phyloP scores from a whole-genome alignment of 2,888 invertebrate genomes.

The Erebia aethiops region DNA sequence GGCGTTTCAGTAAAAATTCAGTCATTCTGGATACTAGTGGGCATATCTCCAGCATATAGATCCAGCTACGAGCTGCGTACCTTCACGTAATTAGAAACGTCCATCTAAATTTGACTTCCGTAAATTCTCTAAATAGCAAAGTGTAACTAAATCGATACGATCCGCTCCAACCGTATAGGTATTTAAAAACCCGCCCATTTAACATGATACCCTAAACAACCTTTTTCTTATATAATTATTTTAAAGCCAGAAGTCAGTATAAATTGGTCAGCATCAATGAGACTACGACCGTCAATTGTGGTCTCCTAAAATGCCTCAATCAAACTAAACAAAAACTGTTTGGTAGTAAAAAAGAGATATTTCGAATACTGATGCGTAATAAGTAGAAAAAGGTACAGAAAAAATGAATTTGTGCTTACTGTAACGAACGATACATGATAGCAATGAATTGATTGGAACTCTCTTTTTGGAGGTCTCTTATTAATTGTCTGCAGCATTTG shows the following conservation, averaged over 20 bases:
- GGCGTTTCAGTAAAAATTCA: background rate
- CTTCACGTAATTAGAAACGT: conserved; percentile 20
- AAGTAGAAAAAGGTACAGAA: conserved; percentile 17
- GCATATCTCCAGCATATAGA: background rate
- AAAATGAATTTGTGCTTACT: conserved; percentile 11
- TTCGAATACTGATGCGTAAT: conserved; percentile 39
- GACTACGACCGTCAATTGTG: conserved; percentile 55
- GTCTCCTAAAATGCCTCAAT: conserved; percentile 58
- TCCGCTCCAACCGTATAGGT: conserved; percentile 52
- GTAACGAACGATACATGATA: conserved; percentile 9
- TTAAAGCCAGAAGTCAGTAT: conserved; percentile 37
- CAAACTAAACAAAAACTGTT: conserved; percentile 49
- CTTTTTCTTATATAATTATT: background rate
- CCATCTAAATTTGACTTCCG: conserved; percentile 49
- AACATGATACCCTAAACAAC: conserved; percentile 35
- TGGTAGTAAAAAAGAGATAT: conserved; percentile 44
- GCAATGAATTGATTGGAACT: conserved; percentile 16
- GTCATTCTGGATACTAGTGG: background rate
- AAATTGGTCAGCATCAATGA: conserved; percentile 44
- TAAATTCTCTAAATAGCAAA: conserved; percentile 61
- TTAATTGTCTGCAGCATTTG: too few species aligned
- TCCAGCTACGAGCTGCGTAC: conserved; percentile 9
- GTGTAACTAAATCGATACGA: conserved; percentile 64
- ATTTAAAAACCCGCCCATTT: conserved; percentile 42
- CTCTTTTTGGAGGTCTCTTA: background rate